Conservation (phyloP, 2,888 invertebrate species). For the Piscicola geometra region DNA sequence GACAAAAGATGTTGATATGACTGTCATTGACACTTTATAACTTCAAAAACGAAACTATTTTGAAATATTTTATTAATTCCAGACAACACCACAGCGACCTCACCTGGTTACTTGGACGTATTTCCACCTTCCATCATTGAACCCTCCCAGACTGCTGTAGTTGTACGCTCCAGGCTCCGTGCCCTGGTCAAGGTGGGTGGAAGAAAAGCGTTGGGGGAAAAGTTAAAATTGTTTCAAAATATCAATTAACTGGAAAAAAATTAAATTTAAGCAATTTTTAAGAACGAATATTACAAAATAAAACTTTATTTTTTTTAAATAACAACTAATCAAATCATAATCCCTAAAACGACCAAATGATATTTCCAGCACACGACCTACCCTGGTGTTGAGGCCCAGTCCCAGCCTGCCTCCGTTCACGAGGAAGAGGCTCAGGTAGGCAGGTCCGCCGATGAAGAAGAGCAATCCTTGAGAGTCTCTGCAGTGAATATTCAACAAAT, state of each 20-base stretch:
- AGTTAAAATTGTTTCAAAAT: background rate
- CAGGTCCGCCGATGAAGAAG: slow-evolving; percentile 44
- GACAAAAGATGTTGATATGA: too few species aligned
- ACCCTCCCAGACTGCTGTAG: slow-evolving; percentile 31
- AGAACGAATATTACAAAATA: too few species aligned
- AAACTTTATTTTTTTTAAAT: too few species aligned
- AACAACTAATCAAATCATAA: too few species aligned
- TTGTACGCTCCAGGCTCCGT: slow-evolving; percentile 40
- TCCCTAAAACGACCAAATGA: background rate
- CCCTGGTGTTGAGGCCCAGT: slow-evolving; percentile 44
- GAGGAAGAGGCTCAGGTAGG: slow-evolving; percentile 42
- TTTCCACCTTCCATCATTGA: slow-evolving; percentile 44
- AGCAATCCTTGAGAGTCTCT: slow-evolving; percentile 41
- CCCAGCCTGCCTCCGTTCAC: slow-evolving; percentile 38
- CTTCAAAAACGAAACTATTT: background rate
- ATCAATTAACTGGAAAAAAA: too few species aligned
- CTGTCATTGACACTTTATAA: too few species aligned
- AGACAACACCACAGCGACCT: background rate
- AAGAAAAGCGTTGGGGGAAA: background rate
- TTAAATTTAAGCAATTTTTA: too few species aligned
- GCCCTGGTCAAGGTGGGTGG: slow-evolving; percentile 37
- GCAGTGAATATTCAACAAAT: too few species aligned
- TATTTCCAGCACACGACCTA: slow-evolving; percentile 7
- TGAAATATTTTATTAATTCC: background rate
- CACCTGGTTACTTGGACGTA: slow-evolving; percentile 39